These are phyloP conservation scores for Patiria miniata DNA, from an alignment of 35 echinoderm and acorn worm species.

Conservation along the genomic window DNA sequence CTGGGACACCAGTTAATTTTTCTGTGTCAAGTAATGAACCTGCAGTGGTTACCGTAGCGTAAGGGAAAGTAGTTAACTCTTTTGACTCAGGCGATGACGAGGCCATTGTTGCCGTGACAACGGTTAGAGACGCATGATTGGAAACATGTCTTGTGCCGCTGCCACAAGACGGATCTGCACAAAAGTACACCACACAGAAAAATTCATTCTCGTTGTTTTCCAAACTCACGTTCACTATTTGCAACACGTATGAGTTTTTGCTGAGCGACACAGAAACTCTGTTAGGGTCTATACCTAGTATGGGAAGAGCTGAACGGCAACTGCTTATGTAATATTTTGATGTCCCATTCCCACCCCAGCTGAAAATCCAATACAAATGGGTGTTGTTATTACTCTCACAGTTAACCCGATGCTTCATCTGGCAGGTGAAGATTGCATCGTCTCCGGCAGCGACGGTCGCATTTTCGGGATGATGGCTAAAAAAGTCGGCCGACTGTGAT, in stretches of 20 bases:
- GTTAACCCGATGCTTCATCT: background rate
- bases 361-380: background rate
- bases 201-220: background rate
- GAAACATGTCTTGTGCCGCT: background rate
- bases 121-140: background rate
- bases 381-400: background rate
- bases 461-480: background rate
- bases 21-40: no score
- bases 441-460: background rate
- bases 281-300: background rate
- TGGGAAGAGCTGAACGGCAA: background rate
- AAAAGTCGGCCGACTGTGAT: background rate
- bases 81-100: background rate
- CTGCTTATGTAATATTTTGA: background rate
- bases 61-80: no score
- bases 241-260: background rate
- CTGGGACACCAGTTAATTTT: no score
- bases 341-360: background rate
- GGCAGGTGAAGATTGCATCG: background rate
- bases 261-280: background rate
- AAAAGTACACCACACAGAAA: background rate
- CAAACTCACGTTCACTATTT: background rate
- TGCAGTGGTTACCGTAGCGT: no score
- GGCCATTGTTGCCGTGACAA: background rate
- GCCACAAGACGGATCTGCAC: no score